These are phyloP conservation scores for Hemaris fuciformis DNA, from an alignment of 2,888 invertebrate species.

Conservation along the genomic window DNA sequence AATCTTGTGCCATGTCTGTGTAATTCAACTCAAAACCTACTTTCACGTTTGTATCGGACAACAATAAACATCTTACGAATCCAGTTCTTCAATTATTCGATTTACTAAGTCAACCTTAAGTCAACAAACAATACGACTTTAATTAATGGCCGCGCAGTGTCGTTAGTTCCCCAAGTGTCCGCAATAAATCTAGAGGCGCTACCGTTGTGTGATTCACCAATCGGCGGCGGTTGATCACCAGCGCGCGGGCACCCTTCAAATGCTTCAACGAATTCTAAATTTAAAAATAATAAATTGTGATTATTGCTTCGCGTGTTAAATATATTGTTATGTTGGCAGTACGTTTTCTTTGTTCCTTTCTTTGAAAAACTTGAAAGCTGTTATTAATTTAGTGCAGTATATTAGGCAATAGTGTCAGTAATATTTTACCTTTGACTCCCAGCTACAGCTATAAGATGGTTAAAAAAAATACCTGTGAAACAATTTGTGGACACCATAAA, in stretches of 20 bases:
- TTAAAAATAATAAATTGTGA: not conserved
- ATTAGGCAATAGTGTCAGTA: too few species aligned
- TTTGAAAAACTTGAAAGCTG: too few species aligned
- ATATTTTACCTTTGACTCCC: too few species aligned
- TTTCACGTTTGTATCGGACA: not conserved
- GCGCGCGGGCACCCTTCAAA: constrained; percentile 39
- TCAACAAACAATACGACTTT: constrained; percentile 10
- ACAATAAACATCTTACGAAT: constrained; percentile 7
- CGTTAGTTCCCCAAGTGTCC: constrained; percentile 46
- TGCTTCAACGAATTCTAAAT: constrained; percentile 2
- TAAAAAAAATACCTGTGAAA: too few species aligned
- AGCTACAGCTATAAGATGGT: too few species aligned
- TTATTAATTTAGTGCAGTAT: too few species aligned
- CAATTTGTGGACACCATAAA: too few species aligned
- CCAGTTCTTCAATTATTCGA: constrained; percentile 8
- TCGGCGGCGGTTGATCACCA: constrained; percentile 36
- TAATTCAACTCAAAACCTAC: not conserved
- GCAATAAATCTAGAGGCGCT: constrained; percentile 72
- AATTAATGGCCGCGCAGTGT: constrained; percentile 35
- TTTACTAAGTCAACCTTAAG: constrained; percentile 13
- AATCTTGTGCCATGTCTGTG: not conserved
- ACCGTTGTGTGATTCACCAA: constrained; percentile 56
- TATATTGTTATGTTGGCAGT: not conserved
- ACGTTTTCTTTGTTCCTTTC: not conserved
- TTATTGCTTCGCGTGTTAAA: not conserved